These are phyloP conservation scores for Steinernema khuongi DNA, from an alignment of 1,140 invertebrate genomes.

Conservation along the genomic window DNA sequence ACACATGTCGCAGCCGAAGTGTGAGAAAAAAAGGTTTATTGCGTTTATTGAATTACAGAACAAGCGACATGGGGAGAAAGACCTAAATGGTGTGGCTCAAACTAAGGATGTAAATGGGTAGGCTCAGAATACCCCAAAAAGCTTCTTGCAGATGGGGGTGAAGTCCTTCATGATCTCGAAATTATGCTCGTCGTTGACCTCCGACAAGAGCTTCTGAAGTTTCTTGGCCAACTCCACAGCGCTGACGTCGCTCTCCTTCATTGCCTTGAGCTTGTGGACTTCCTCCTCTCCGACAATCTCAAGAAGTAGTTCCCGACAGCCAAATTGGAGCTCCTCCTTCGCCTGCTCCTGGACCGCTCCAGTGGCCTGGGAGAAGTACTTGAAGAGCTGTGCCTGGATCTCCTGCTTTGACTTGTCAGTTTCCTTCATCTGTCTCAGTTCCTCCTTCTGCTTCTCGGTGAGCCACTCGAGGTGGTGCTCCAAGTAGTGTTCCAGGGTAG, in stretches of 20 bases:
- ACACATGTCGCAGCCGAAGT: no score
- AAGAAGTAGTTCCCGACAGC: conserved; percentile 32
- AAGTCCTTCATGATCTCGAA: conserved; percentile 17
- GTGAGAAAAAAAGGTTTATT: no score
- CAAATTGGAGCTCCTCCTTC: conserved; percentile 15
- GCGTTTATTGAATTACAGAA: no score
- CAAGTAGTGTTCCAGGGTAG: not conserved
- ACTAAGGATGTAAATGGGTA: no score
- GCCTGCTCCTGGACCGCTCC: conserved; percentile 23
- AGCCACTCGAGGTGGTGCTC: conserved; percentile 15
- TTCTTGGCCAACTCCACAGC: conserved; percentile 35
- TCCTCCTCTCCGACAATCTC: conserved; percentile 37
- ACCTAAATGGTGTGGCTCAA: no score
- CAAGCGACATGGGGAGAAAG: no score
- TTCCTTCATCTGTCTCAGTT: not conserved
- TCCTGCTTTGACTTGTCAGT: not conserved
- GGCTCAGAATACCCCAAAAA: no score
- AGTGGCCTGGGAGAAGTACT: conserved; percentile 9
- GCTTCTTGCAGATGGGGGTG: not conserved
- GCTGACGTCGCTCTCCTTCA: conserved; percentile 33
- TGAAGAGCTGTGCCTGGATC: not conserved
- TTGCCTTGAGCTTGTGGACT: conserved; percentile 28
- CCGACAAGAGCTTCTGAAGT: conserved; percentile 24
- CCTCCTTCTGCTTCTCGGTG: conserved; percentile 15
- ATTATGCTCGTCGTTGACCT: conserved; percentile 16